Conservation (phyloP, 2,888 invertebrate genomes). For the Scaptomyza cyrtandrae region DNA sequence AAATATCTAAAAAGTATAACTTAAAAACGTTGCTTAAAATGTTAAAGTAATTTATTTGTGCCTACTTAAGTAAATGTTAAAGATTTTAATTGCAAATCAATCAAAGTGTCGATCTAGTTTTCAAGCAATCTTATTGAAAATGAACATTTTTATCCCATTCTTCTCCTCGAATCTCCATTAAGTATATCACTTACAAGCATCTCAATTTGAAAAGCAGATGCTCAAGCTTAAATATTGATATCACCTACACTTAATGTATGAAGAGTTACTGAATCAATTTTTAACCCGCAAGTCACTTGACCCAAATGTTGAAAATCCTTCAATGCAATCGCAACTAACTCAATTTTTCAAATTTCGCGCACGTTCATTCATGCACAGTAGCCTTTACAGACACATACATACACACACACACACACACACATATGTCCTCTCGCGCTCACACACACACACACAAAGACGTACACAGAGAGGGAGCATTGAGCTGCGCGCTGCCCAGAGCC, state of each 20-base stretch:
- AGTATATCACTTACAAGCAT: neutral
- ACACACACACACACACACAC: slow-evolving; percentile 17
- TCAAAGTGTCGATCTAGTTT: too few relatives aligned
- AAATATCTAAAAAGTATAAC: neutral
- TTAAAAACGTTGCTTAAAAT: neutral
- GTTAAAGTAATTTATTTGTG: neutral
- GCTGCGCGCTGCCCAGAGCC: slow-evolving; percentile 62
- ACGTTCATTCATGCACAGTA: slow-evolving; percentile 58
- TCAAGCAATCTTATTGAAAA: too few relatives aligned
- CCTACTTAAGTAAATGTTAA: too few relatives aligned
- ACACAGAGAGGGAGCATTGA: slow-evolving; percentile 23
- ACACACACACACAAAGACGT: slow-evolving; percentile 13
- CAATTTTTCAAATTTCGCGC: slow-evolving; percentile 49
- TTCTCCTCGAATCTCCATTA: neutral
- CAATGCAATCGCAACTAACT: slow-evolving; percentile 46
- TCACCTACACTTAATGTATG: neutral
- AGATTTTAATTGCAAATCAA: too few relatives aligned
- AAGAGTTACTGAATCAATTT: slow-evolving; percentile 13
- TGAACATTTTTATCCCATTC: neutral
- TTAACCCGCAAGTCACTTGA: slow-evolving; percentile 43
- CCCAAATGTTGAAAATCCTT: slow-evolving; percentile 40
- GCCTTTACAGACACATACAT: slow-evolving; percentile 21
- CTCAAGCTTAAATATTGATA: neutral
- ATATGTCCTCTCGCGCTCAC: slow-evolving; percentile 14
- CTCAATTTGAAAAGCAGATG: neutral